These are phyloP conservation scores for Paracyclopina nana DNA, from an alignment of 1,140 invertebrate genomes.

Conservation along the genomic window DNA sequence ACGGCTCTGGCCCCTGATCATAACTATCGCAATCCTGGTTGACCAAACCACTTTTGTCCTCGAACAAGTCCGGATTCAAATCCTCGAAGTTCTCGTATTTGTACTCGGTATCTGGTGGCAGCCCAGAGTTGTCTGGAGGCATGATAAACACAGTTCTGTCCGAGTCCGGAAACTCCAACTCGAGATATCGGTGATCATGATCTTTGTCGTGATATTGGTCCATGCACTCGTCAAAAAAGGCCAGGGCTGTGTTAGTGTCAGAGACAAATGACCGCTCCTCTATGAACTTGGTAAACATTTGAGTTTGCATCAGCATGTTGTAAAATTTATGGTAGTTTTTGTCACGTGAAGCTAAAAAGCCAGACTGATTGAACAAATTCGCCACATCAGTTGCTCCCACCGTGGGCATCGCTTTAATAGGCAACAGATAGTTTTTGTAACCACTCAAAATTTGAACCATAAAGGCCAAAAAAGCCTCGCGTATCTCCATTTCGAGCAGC, in stretches of 20 bases:
- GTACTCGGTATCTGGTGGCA: conserved; percentile 22
- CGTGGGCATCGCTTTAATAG: conserved; percentile 83
- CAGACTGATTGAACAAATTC: conserved; percentile 66
- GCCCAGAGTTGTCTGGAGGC: conserved; percentile 55
- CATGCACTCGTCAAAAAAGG: conserved; percentile 95
- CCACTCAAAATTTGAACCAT: conserved; percentile 83
- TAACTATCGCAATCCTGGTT: conserved; percentile 21
- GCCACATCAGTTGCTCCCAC: conserved; percentile 80
- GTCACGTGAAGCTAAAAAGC: conserved; percentile 41
- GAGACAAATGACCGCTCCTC: conserved; percentile 96
- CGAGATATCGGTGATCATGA: too few relatives aligned
- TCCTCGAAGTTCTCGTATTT: conserved; percentile 23
- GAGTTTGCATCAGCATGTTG: conserved; percentile 65
- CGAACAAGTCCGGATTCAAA: conserved; percentile 15
- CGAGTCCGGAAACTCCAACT: conserved; percentile 39
- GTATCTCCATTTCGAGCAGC: conserved; percentile 5
- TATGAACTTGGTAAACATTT: conserved; percentile 87
- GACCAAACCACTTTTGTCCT: conserved; percentile 6
- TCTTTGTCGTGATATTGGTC: neutral
- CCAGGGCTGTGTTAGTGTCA: conserved; percentile 72
- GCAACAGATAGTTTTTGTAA: conserved; percentile 69
- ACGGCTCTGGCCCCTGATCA: too few relatives aligned
- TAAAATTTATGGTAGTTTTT: conserved; percentile 81
- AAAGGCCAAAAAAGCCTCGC: conserved; percentile 35
- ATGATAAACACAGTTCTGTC: conserved; percentile 86